Evolutionary conservation across 2,113 vertebrate genomes (phyloP), one percentile per base, ranked within the genome.

Genomic region (Thermophis baileyi): DNA sequence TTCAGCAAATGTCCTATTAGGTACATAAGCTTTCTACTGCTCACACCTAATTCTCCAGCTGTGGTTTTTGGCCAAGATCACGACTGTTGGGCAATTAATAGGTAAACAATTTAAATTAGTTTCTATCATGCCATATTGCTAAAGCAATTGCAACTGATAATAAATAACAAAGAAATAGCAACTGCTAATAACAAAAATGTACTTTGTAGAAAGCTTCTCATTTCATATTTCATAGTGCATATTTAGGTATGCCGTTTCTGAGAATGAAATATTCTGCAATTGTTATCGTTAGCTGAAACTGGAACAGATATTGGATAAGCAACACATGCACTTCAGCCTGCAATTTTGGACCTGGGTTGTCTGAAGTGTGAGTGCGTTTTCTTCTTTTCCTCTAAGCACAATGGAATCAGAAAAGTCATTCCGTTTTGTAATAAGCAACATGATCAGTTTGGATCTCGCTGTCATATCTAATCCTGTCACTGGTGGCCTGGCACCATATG

Each of bases 401-500:
- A 89, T 91, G 47, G 54, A 1, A 10, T 60, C 6, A 54, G 89
- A 92, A 92, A 88, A 46, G 40, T 47, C 40, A 50, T 4, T 5
- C 89, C 57, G 0, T 50, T 47, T 90, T 91, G 60, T 0, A 87
- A 50, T 60, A 6, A 44, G 87, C 0, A 51, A 91, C 92, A 50
- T 12, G 2, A 4, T 50, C 24, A 35, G 87, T 60, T 63, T 91
- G 93, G 81, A 46, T 69, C 50, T 54, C 10, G 90, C 94, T 95
- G 95, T 91, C 93, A 74, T 25, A 90, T 40, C 44, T 24, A 4
- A 94, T 95, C 92, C 0, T 91, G 94, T 88, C 92, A 89, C 4
- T 0, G 0, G 30, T 50, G 87, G 16, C 22, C 22, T 47, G 93
- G 49, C 95, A 93, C 16, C 92, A 22, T 93, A 85, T 3, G 93